These are phyloP conservation scores for Brachylomia viminalis DNA, from an alignment of 2,888 invertebrate genomes.

Conservation along the genomic window DNA sequence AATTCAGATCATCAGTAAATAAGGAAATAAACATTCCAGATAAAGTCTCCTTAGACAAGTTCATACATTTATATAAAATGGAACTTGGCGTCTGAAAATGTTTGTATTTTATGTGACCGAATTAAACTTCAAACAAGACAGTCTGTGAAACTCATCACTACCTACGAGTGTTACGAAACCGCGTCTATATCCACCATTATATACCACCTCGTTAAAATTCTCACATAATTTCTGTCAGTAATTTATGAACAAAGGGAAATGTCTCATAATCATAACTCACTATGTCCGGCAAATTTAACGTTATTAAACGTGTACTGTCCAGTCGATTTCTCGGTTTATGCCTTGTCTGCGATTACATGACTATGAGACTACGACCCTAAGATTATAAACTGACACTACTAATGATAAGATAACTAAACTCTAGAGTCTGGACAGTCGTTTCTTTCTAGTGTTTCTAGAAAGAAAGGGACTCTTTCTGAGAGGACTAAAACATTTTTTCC, in stretches of 20 bases:
- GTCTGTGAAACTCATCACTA: conserved; percentile 40
- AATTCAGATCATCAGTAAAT: neutral
- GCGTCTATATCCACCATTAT: conserved; percentile 45
- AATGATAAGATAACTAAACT: conserved; percentile 31
- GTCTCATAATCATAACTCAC: conserved; percentile 45
- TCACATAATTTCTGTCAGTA: conserved; percentile 54
- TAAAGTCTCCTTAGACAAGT: neutral
- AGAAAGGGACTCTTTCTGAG: conserved; percentile 10
- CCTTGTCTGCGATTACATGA: neutral
- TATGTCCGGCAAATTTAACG: conserved; percentile 38
- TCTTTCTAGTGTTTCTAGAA: conserved; percentile 24
- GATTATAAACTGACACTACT: conserved; percentile 33
- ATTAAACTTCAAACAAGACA: conserved; percentile 61
- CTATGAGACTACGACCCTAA: conserved; percentile 7
- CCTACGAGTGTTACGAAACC: conserved; percentile 51
- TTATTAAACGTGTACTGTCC: conserved; percentile 25
- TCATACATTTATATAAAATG: conserved; percentile 3
- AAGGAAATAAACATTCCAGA: conserved; percentile 13
- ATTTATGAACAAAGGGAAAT: conserved; percentile 55
- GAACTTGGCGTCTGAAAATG: conserved; percentile 22
- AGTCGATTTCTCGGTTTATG: conserved; percentile 36
- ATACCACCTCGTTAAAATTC: conserved; percentile 56
- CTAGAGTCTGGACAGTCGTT: neutral
- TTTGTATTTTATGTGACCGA: conserved; percentile 46
- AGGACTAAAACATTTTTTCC: conserved; percentile 17